These are phyloP conservation scores for Drosophila quadrilineata DNA, from an alignment of 1,140 invertebrate species.

Conservation along the genomic window DNA sequence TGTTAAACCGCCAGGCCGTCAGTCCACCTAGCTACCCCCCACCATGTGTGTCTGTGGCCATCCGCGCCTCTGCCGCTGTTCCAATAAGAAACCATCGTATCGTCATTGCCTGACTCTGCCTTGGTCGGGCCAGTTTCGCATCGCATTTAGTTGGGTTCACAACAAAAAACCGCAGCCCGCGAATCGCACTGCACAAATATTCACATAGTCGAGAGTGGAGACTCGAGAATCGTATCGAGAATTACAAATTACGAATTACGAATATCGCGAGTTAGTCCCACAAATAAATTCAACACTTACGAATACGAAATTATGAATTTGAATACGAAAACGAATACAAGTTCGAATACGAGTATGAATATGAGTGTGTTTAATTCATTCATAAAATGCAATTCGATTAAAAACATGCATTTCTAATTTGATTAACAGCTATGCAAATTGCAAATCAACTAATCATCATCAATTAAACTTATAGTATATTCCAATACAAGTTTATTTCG, in stretches of 20 bases:
- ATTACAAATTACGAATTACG: constrained; percentile 20
- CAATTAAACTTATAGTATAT: constrained; percentile 2
- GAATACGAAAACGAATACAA: too few species aligned
- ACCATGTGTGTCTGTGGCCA: not conserved
- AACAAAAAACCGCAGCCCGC: constrained; percentile 73
- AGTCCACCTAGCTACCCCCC: not conserved
- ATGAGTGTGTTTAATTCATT: constrained; percentile 42
- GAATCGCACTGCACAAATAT: too few species aligned
- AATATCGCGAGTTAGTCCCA: not conserved
- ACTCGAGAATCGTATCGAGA: constrained; percentile 31
- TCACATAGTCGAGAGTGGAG: constrained; percentile 17
- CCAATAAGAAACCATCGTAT: constrained; percentile 64
- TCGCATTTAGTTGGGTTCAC: constrained; percentile 81
- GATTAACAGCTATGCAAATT: constrained; percentile 6
- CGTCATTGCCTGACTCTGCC: constrained; percentile 56
- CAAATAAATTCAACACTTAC: too few species aligned
- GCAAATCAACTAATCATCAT: too few species aligned
- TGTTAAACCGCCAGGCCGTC: too few species aligned
- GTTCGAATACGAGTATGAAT: too few species aligned
- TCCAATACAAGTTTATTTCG: too few species aligned
- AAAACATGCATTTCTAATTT: constrained; percentile 15
- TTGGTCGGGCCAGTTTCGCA: constrained; percentile 78
- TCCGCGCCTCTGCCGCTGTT: constrained; percentile 40
- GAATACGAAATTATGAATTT: too few species aligned
- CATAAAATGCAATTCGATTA: constrained; percentile 25